Evolutionary conservation across 2,113 vertebrate genomes (phyloP), one percentile per base, ranked within the genome.

Genomic region (Rutilus rutilus): DNA sequence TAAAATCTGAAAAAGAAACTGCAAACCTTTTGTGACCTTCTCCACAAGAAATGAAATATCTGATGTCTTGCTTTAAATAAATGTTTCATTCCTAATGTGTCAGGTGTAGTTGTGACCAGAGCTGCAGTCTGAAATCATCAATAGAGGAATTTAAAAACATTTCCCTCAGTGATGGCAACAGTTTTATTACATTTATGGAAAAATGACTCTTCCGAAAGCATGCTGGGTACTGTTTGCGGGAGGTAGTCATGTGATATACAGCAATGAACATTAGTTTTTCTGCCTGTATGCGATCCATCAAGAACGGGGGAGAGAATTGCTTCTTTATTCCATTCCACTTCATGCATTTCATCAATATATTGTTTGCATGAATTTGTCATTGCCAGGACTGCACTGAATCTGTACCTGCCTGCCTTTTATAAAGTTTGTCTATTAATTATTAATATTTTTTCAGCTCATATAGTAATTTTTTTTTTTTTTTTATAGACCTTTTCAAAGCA

Each of bases 111-210:
- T 60, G 33, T 39, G 54, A 39, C 78, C 78, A 19, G 60, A 81
- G 57, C 36, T 78, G 81, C 80, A 25, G 50, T 83, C 86, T 8
- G 14, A 69, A 65, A 67, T 39, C 64, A 73, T 39, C 52, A 62
- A 42, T 71, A 60, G 21, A 6, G 75, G 75, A 84, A 71, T 60
- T 87, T 54, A 87, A 67, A 80, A 23, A 45, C 77, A 59, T 81
- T 59, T 80, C 78, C 83, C 57, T 76, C 67, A 36, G 75, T 52
- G 75, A 39, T 71, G 67, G 14, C 59, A 25, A 33, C 33, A 78
- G 69, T 57, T 74, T 12, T 82, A 42, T 60, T 52, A 30, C 65
- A 67, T 87, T 81, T 25, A 73, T 87, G 78, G 78, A 65, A 65
- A 81, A 81, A 81, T 47, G 39, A 5, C n/a, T 64, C 54, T 78